Evolutionary conservation across 2,888 invertebrate genomes (phyloP), one percentile per base, ranked within the genome.

Genomic region (Netelia melanura): DNA sequence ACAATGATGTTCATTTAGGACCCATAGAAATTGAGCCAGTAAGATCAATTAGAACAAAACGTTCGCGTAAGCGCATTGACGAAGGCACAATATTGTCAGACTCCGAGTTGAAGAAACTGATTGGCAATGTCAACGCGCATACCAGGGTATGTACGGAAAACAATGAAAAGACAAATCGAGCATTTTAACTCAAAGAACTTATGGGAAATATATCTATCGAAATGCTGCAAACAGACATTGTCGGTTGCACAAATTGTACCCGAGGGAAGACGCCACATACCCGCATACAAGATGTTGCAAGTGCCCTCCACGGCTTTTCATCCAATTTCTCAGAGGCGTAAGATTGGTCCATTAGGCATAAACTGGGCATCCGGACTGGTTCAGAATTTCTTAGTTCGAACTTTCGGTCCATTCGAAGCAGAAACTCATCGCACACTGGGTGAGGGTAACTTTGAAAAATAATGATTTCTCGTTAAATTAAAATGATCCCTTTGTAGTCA

Each of bases 341-440:
- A 38, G 21, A 48, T 17, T 17, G 21, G 25, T 25, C 10, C 30
- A 1, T 68, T 48, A 52, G 30, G 61, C 30, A 6, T 2, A 9
- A 58, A 21, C 14, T 83, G 72, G 78, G 62, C 78, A 3, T 11
- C 3, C 3, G 6, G 25, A 9, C 11, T 78, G 38, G 1, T 6
- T 17, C 2, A 21, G 1, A 6, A 25, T 1, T 82, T 65, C 17
- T 1, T 23, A 1, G 3, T 2, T 1, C 61, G 43, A 0, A 83
- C 48, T 9, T 11, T n/a, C 1, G 82, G 82, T 23, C 82, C 82
- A 17, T 82, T 82, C 38, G 48, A 3, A 5, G 58, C 82, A 6
- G 77, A 82, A 61, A 64, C 44, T 30, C 64, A 82, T n/a, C 5
- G n/a, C 14, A 72, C 82, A 6, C 56, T 72, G 52, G 2, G 82